Conservation (phyloP, 2,888 invertebrate species). For the Torymus aiolomorphi region DNA sequence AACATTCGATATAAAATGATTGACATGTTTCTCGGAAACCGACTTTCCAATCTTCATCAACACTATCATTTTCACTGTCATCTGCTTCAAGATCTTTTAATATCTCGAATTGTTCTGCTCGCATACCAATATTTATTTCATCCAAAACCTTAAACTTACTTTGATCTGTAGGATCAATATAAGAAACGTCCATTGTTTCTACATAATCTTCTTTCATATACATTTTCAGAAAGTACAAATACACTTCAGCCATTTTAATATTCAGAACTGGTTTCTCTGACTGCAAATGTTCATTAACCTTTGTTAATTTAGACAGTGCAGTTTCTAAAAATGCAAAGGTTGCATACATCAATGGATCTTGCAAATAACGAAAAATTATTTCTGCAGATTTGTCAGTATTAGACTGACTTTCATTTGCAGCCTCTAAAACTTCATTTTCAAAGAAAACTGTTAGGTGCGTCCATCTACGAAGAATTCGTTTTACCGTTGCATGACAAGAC, state of each 20-base stretch:
- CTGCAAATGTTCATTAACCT: not conserved
- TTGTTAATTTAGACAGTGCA: not conserved
- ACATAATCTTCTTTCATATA: too few species aligned
- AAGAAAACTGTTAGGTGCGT: not conserved
- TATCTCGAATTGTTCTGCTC: too few species aligned
- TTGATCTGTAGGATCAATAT: too few species aligned
- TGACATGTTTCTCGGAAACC: too few species aligned
- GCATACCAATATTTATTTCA: not conserved
- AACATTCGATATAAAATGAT: too few species aligned
- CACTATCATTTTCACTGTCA: not conserved
- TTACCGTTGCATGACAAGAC: not conserved
- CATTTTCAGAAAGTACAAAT: not conserved
- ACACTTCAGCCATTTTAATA: not conserved
- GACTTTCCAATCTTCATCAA: too few species aligned
- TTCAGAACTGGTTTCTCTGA: not conserved
- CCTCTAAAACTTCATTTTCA: not conserved
- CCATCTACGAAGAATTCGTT: slow-evolving; percentile 15
- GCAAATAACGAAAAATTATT: not conserved
- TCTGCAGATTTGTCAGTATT: not conserved
- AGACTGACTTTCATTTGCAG: not conserved
- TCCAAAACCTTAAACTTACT: not conserved
- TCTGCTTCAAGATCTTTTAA: too few species aligned
- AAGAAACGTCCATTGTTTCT: too few species aligned
- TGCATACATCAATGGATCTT: not conserved
- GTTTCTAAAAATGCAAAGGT: not conserved